These are phyloP conservation scores for Cyaniris semiargus DNA, from an alignment of 2,888 invertebrate species.

Conservation along the genomic window DNA sequence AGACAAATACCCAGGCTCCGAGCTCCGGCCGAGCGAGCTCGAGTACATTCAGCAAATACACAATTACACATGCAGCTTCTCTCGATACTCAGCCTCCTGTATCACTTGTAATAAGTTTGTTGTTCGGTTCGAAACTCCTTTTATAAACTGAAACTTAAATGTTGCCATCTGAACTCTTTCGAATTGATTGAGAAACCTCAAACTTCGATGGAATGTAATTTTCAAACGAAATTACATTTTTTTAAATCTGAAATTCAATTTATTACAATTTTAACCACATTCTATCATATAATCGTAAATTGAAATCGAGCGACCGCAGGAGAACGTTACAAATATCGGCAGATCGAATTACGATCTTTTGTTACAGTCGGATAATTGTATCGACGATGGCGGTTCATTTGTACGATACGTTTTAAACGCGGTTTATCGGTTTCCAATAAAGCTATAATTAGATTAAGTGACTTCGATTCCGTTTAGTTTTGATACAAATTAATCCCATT, in stretches of 20 bases:
- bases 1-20: conserved; percentile 21
- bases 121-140: neutral
- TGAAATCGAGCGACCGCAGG: neutral
- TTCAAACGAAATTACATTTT: neutral
- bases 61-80: neutral
- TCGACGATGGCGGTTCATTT: conserved; percentile 20
- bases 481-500: neutral
- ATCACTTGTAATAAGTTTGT: neutral
- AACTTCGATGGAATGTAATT: neutral
- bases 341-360: conserved; percentile 20
- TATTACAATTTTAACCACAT: neutral
- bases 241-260: neutral
- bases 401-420: conserved; percentile 22
- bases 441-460: conserved; percentile 17
- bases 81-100: neutral
- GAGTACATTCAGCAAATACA: neutral
- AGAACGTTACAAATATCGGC: neutral
- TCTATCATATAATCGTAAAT: conserved; percentile 1
- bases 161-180: neutral
- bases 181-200: neutral
- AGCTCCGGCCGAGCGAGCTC: neutral
- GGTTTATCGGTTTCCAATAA: conserved; percentile 26
- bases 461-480: conserved; percentile 7
- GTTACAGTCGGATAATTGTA: conserved; percentile 22
- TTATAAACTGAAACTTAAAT: neutral